These are phyloP conservation scores for Caiman crocodilus DNA, from an alignment of 2,797 vertebrate genomes.

Conservation along the genomic window DNA sequence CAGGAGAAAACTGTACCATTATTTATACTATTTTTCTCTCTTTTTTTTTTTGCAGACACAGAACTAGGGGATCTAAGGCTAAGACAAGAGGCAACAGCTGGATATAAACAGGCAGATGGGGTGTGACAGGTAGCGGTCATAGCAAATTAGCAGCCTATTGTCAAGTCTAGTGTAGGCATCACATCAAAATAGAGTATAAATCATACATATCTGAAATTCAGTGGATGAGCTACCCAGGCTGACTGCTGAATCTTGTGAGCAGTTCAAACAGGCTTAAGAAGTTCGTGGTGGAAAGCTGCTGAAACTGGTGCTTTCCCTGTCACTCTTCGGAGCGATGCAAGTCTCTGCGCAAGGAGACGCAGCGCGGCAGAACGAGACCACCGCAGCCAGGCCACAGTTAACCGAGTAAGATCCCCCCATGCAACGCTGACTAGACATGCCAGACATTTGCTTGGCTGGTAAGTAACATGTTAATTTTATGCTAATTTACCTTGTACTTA, in stretches of 20 bases:
- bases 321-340: not conserved
- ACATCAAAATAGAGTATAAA: not conserved
- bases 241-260: not conserved
- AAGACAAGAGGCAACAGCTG: not conserved
- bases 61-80: not conserved
- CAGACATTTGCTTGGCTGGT: slow-evolving; percentile 6
- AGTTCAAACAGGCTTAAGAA: not conserved
- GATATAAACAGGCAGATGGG: not conserved
- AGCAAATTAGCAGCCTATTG: not conserved
- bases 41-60: not conserved
- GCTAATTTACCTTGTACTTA: no score
- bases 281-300: not conserved
- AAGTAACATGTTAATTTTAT: not conserved
- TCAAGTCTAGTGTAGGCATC: no score
- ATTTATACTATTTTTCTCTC: no score
- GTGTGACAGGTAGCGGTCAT: not conserved
- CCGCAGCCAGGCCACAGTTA: slow-evolving; percentile 22
- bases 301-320: accelerated
- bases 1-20: not conserved
- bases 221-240: not conserved
- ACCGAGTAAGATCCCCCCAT: not conserved
- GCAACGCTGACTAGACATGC: not conserved
- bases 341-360: not conserved
- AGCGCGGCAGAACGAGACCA: no score
- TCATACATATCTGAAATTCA: not conserved